Conservation (phyloP, 2,113 vertebrate genomes). For the Amphiprion percula region DNA sequence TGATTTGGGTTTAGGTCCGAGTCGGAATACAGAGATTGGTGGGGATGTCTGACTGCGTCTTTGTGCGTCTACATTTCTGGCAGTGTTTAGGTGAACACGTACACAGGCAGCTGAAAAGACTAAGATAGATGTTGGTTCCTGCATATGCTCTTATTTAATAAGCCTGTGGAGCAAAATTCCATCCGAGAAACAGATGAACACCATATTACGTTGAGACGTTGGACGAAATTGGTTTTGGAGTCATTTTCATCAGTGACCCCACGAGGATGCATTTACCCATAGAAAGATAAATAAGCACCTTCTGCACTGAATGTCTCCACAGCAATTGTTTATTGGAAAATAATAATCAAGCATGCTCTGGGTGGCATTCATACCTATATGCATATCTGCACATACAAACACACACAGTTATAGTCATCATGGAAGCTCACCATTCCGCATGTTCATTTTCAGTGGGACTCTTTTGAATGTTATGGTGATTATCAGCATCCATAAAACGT, state of each 20-base stretch:
- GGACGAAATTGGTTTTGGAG: neutral
- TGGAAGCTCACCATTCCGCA: slow-evolving; percentile 17
- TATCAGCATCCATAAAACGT: slow-evolving; percentile 11
- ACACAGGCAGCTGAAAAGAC: slow-evolving; percentile 15
- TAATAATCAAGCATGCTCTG: slow-evolving; percentile 59
- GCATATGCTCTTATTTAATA: neutral
- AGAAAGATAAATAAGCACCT: slow-evolving; percentile 1
- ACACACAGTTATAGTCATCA: slow-evolving; percentile 56
- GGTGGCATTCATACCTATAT: slow-evolving; percentile 29
- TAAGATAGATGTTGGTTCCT: neutral
- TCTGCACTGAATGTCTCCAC: slow-evolving; percentile 36
- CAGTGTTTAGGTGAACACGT: slow-evolving; percentile 17
- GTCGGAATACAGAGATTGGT: slow-evolving; percentile 41
- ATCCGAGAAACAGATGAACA: neutral
- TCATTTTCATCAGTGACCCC: neutral
- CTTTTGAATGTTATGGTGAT: slow-evolving; percentile 19
- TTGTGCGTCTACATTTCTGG: slow-evolving; percentile 5
- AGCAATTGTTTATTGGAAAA: slow-evolving; percentile 69
- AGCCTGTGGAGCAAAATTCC: neutral
- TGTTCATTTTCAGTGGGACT: neutral
- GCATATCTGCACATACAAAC: slow-evolving; percentile 29
- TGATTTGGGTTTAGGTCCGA: slow-evolving; percentile 24
- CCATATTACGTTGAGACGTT: neutral
- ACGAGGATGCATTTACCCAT: neutral
- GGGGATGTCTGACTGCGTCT: slow-evolving; percentile 17